Conservation (phyloP, 2,113 vertebrate genomes). For the Strix uralensis region DNA sequence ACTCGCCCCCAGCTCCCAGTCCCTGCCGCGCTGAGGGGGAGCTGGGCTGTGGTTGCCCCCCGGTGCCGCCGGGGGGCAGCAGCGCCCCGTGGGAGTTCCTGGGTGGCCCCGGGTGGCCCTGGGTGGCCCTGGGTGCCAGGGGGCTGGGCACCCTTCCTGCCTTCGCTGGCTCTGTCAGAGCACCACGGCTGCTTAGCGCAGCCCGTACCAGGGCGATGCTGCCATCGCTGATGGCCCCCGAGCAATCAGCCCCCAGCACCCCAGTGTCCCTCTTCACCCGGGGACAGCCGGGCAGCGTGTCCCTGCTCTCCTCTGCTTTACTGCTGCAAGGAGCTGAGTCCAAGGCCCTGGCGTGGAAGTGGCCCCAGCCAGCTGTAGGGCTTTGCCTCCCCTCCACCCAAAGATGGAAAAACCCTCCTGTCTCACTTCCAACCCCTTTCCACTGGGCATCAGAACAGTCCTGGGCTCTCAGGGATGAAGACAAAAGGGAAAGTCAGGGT, state of each 20-base stretch:
- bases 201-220: not conserved
- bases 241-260: not conserved
- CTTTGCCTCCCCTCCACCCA: not conserved
- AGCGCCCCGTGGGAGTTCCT: not conserved
- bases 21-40: accelerated
- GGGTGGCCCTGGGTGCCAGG: not conserved
- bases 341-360: not conserved
- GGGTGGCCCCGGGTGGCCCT: not conserved
- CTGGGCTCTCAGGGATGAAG: not conserved
- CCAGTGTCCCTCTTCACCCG: accelerated
- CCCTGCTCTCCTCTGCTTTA: not conserved
- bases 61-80: conserved; percentile 7
- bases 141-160: not conserved
- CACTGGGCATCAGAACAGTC: not conserved
- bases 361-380: too few relatives aligned
- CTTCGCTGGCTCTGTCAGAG: not conserved
- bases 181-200: not conserved
- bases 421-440: not conserved
- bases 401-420: not conserved
- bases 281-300: not conserved
- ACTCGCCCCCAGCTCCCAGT: not conserved
- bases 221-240: not conserved
- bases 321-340: not conserved
- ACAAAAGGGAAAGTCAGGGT: not conserved
- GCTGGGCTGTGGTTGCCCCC: not conserved